Percentiles rank a stretch among this genome's conserved stretches.
Evolutionary conservation across 2,113 vertebrate genomes (phyloP).

Genomic region (Peromyscus polionotus): DNA sequence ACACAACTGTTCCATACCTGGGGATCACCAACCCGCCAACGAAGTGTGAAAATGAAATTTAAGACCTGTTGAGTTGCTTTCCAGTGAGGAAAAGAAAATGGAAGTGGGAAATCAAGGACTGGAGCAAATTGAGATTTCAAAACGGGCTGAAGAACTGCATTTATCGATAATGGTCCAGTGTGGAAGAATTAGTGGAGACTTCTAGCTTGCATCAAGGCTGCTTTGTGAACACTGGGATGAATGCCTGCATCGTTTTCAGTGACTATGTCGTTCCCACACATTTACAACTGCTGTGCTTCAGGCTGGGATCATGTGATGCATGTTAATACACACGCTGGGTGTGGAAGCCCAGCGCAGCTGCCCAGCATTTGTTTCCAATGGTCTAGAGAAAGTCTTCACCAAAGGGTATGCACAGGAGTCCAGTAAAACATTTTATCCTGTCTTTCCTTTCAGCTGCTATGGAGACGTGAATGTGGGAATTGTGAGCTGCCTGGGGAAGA

Average conservation of each 20-base stretch:
- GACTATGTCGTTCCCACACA: not conserved
- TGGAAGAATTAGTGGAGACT: not conserved
- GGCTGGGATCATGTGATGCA: not conserved
- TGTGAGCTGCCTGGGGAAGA: constrained; percentile 25
- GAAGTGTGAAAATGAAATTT: not conserved
- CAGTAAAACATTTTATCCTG: constrained; percentile 60
- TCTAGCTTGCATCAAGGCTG: not conserved
- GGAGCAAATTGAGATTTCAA: not conserved
- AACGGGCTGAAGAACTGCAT: accelerated
- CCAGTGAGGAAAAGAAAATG: not conserved
- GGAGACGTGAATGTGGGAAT: not conserved
- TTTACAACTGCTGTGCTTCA: constrained; percentile 24
- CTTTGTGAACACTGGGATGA: not conserved
- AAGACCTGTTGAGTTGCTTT: constrained; percentile 34
- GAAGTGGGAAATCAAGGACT: not conserved
- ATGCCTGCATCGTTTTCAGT: not conserved
- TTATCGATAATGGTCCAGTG: not conserved
- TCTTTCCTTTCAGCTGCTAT: constrained; percentile 32
- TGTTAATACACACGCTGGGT: constrained; percentile 59
- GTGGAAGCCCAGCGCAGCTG: constrained; percentile 59
- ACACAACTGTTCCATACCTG: not conserved
- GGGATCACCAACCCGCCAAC: not conserved
- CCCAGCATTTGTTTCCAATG: constrained; percentile 63
- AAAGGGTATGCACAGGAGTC: constrained; percentile 11
- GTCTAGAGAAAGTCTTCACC: not conserved